phyloP scores from a whole-genome alignment of 2,113 vertebrate genomes.

The Pseudolaguvia tuberculata region DNA sequence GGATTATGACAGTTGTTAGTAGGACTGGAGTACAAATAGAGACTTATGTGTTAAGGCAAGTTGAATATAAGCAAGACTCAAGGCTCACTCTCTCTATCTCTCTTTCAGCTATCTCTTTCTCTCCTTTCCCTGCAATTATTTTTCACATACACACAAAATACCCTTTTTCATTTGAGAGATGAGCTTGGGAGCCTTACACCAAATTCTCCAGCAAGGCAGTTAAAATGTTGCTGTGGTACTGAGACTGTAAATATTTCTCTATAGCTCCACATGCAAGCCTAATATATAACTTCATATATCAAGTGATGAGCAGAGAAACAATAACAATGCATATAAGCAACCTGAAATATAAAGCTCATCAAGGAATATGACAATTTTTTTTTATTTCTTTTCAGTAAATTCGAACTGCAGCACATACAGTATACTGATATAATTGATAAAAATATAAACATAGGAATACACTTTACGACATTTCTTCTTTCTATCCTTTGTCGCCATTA shows the following conservation, averaged over 20 bases:
- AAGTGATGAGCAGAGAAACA: background rate
- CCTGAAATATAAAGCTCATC: background rate
- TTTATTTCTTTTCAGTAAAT: background rate
- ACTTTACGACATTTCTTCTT: background rate
- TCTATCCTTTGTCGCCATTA: constrained; percentile 62
- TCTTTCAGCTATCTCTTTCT: background rate
- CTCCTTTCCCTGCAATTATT: background rate
- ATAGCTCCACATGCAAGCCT: background rate
- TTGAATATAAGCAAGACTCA: background rate
- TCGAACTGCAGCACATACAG: background rate
- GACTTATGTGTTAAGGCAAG: background rate
- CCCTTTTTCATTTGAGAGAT: background rate
- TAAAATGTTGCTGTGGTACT: background rate
- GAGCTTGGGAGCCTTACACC: background rate
- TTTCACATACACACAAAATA: constrained; percentile 4
- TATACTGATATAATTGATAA: background rate
- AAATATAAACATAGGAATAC: background rate
- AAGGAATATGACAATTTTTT: background rate
- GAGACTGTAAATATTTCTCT: constrained; percentile 8
- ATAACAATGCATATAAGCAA: background rate
- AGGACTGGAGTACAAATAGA: background rate
- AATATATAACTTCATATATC: background rate
- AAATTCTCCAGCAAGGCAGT: background rate
- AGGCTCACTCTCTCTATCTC: background rate
- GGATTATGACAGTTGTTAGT: background rate